These are phyloP conservation scores for Chrysina gloriosa DNA, from an alignment of 2,888 invertebrate genomes.

Conservation along the genomic window DNA sequence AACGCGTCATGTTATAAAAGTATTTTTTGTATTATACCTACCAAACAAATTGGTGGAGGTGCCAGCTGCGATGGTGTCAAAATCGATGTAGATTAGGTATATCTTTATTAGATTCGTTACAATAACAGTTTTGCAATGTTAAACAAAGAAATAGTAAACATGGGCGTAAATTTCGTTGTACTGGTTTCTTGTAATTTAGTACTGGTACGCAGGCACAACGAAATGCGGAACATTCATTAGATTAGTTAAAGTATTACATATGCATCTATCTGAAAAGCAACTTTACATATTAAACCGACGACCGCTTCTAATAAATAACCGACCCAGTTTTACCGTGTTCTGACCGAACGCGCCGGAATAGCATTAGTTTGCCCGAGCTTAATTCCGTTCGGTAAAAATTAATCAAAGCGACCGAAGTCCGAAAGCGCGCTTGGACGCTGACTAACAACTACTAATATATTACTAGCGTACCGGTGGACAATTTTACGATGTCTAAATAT, in stretches of 20 bases:
- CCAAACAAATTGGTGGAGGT: no score
- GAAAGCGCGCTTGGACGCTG: conserved; percentile 13
- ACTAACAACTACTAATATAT: conserved; percentile 21
- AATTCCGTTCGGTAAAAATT: conserved; percentile 30
- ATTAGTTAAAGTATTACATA: background rate
- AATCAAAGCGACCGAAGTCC: conserved; percentile 23
- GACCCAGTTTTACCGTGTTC: conserved; percentile 13
- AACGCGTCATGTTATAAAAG: no score
- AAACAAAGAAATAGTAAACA: no score
- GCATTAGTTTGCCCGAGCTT: conserved; percentile 22
- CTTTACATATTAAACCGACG: conserved; percentile 19
- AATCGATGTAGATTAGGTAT: no score
- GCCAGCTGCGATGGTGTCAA: no score
- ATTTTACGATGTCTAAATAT: conserved; percentile 26
- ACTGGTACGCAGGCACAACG: background rate
- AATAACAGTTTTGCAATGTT: no score
- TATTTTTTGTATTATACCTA: no score
- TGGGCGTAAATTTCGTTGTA: no score
- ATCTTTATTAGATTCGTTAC: no score
- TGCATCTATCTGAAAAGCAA: background rate
- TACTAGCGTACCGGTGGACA: conserved; percentile 8
- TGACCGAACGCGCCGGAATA: conserved; percentile 9
- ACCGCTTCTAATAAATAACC: conserved; percentile 15
- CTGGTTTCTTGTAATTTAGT: no score
- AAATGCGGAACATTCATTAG: background rate